phyloP scores from a whole-genome alignment of 2,797 vertebrate species.

The Kryptolebias ocellatus region DNA sequence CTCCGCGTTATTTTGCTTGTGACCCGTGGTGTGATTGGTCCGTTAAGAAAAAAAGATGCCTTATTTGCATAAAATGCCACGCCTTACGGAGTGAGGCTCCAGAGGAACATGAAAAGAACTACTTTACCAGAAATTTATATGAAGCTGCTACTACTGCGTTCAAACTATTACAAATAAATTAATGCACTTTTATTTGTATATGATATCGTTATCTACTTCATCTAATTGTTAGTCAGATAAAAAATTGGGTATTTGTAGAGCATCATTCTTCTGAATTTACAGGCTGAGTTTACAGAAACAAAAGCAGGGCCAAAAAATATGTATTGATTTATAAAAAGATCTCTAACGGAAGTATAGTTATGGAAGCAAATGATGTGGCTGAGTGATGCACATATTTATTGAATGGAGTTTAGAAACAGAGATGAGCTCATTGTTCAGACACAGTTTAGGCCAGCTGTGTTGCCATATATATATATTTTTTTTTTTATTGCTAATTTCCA shows the following conservation, averaged over 20 bases:
- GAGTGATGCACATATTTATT: neutral
- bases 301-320: neutral
- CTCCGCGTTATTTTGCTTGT: slow-evolving; percentile 73
- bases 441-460: too few species aligned
- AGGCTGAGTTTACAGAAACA: neutral
- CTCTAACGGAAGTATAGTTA: neutral
- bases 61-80: slow-evolving; percentile 70
- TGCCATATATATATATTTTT: too few species aligned
- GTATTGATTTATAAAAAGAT: neutral
- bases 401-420: neutral
- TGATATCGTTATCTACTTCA: neutral
- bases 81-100: slow-evolving; percentile 41
- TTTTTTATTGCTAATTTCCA: neutral
- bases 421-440: neutral
- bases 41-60: slow-evolving; percentile 13
- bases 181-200: neutral
- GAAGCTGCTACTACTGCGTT: too few species aligned
- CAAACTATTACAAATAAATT: neutral
- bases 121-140: slow-evolving; percentile 16
- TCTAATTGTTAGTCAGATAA: neutral
- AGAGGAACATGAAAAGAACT: slow-evolving; percentile 43
- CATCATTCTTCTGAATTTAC: too few species aligned
- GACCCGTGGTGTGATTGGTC: slow-evolving; percentile 78
- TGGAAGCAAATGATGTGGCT: neutral
- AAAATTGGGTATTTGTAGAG: neutral